These are phyloP conservation scores for Tetanocera ferruginea DNA, from an alignment of 2,888 invertebrate genomes.

Conservation along the genomic window DNA sequence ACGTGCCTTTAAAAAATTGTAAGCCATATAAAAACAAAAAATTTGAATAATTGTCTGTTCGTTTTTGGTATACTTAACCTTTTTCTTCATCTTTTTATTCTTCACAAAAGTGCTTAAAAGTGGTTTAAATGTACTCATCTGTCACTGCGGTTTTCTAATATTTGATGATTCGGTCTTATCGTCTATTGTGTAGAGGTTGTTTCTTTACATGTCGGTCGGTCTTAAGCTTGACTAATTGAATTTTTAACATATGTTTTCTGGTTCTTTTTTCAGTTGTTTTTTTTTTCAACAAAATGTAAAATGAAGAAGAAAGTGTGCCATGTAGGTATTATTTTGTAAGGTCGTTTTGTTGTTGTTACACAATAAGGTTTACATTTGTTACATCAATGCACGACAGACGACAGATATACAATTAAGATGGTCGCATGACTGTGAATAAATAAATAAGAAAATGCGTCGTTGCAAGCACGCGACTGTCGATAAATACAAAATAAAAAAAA, in stretches of 20 bases:
- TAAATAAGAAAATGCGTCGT: background rate
- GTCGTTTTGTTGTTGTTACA: background rate
- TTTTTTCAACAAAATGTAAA: background rate
- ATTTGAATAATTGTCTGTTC: background rate
- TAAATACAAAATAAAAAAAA: background rate
- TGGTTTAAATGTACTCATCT: no score
- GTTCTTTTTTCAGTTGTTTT: no score
- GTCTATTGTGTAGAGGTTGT: background rate
- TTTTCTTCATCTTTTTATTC: background rate
- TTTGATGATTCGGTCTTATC: background rate
- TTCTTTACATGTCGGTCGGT: background rate
- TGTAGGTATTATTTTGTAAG: background rate
- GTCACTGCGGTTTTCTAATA: background rate
- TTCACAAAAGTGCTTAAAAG: background rate
- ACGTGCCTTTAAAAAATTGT: no score
- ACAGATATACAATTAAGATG: background rate
- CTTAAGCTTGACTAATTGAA: background rate
- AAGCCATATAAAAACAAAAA: no score
- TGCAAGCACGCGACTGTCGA: constrained; percentile 7
- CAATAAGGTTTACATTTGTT: background rate
- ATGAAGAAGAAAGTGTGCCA: background rate
- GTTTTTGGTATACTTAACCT: background rate
- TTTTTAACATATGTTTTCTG: background rate
- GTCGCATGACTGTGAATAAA: background rate
- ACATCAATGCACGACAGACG: background rate